Conservation (phyloP, 2,888 invertebrate species). For the Acronicta aceris region DNA sequence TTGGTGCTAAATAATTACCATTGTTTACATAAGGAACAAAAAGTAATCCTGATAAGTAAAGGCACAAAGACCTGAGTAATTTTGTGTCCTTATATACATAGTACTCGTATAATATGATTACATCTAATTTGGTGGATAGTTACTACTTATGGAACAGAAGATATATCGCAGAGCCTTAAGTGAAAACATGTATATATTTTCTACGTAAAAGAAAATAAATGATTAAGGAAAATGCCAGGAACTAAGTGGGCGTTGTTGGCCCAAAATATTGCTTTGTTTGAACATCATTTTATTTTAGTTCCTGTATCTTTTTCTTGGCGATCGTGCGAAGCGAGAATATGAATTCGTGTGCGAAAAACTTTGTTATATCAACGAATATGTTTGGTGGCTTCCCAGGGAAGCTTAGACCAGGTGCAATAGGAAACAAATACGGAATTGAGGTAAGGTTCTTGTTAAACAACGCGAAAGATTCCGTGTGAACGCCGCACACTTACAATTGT, state of each 20-base stretch:
- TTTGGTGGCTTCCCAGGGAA: no score
- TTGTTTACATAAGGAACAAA: conserved; percentile 6
- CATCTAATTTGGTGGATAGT: conserved; percentile 29
- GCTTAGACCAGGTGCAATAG: no score
- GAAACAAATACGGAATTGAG: no score
- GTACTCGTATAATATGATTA: conserved; percentile 41
- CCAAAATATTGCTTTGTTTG: conserved; percentile 29
- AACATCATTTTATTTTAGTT: conserved; percentile 6
- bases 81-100: conserved; percentile 22
- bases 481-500: no score
- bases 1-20: neutral
- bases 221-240: conserved; percentile 37
- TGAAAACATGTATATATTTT: conserved; percentile 30
- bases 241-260: conserved; percentile 7
- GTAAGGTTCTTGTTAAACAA: no score
- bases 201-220: conserved; percentile 35
- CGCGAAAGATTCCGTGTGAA: no score
- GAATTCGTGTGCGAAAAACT: no score
- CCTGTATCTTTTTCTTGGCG: neutral
- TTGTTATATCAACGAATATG: no score
- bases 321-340: no score
- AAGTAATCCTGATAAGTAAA: conserved; percentile 11
- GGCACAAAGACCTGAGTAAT: conserved; percentile 14
- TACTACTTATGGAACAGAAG: conserved; percentile 30
- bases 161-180: conserved; percentile 29